Conservation (phyloP, 2,888 invertebrate genomes). For the Holacanthella duospinosa region DNA sequence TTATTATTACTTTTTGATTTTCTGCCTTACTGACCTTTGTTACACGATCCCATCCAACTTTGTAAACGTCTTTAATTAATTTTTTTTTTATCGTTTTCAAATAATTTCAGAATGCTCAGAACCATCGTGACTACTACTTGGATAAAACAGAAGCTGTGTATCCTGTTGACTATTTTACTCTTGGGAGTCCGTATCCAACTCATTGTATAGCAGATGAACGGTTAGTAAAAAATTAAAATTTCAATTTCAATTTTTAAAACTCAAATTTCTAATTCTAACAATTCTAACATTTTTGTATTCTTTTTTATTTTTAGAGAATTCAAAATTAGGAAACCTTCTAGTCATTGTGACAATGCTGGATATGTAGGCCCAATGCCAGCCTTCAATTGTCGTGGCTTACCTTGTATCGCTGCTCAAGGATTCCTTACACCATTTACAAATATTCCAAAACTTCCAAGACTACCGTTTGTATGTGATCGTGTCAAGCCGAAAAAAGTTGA, state of each 20-base stretch:
- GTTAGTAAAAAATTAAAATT: constrained; percentile 9
- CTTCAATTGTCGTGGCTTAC: constrained; percentile 23
- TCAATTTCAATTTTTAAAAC: background rate
- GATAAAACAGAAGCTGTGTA: constrained; percentile 28
- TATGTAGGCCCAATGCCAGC: constrained; percentile 30
- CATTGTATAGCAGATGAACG: constrained; percentile 34
- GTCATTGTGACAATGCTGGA: constrained; percentile 22
- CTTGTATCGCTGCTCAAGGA: constrained; percentile 29
- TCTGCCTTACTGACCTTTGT: background rate
- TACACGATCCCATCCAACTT: background rate
- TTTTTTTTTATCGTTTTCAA: no score
- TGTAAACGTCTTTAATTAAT: background rate
- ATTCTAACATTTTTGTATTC: background rate
- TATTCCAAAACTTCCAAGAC: constrained; percentile 25
- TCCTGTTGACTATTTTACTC: constrained; percentile 25
- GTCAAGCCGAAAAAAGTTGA: constrained; percentile 17
- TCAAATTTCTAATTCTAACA: background rate
- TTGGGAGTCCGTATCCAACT: constrained; percentile 29
- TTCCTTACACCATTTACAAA: constrained; percentile 23
- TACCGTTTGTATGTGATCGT: constrained; percentile 30
- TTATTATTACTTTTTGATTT: no score
- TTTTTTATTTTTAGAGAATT: constrained; percentile 21
- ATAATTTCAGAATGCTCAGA: constrained; percentile 23
- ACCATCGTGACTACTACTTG: constrained; percentile 33
- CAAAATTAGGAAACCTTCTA: constrained; percentile 24